These are phyloP conservation scores for Chromoteleia sp. DNA, from an alignment of 2,888 invertebrate species.

Conservation along the genomic window DNA sequence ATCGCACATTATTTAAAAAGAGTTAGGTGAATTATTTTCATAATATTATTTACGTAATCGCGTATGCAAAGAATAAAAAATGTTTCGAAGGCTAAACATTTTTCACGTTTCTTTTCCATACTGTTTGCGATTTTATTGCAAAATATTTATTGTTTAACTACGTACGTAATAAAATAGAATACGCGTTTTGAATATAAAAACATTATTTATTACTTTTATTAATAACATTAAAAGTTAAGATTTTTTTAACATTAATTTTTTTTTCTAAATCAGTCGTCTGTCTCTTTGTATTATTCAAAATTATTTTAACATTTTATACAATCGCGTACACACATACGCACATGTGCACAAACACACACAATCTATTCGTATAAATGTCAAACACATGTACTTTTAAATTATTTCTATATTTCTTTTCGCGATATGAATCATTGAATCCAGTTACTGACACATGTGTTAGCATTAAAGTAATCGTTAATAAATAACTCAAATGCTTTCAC, in stretches of 20 bases:
- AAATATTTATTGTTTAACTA: conserved; percentile 1
- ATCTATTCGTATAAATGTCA: no score
- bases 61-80: neutral
- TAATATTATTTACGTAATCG: neutral
- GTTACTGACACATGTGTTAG: neutral
- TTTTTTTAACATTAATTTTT: no score
- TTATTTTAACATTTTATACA: neutral
- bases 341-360: no score
- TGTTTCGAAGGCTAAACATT: neutral
- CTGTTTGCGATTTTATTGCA: neutral
- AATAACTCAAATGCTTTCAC: neutral
- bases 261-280: no score
- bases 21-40: no score
- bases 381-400: no score
- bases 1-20: neutral
- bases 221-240: neutral
- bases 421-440: neutral
- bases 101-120: no score
- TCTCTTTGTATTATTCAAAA: conserved; percentile 5
- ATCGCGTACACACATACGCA: no score
- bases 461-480: neutral
- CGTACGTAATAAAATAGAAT: neutral
- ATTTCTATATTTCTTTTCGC: no score
- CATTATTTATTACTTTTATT: neutral
- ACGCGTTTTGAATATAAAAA: neutral